Evolutionary conservation across 2,797 vertebrate species (phyloP), one percentile per base, ranked within the genome.

Genomic region (Xiphorhynchus erythropygius): DNA sequence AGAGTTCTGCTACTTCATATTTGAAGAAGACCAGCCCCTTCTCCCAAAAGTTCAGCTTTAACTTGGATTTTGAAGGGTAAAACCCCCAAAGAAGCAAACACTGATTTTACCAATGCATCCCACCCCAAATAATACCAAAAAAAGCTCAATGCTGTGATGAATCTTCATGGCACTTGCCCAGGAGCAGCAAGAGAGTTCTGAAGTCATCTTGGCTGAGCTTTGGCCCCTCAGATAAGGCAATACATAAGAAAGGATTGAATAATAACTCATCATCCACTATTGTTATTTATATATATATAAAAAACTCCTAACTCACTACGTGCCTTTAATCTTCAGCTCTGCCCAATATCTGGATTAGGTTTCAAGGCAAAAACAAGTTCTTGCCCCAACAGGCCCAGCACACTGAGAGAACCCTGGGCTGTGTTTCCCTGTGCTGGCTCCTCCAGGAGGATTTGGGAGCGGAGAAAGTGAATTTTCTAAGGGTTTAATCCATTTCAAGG

Each of bases 371-470:
- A 87, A 87, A 33, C n/a, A 69, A 67, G 35, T n/a, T 79, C 75
- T 57, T 50, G 87, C 22, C 56, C 47, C 44, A 55, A 47, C 42
- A 49, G 50, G 82, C 30, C 46, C 18, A 1, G 46, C 25, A 46
- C 30, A 23, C 28, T 18, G 1, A 0, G 52, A 76, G 59, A 39
- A 55, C 25, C 6, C 63, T 77, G 73, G 6, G 3, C 25, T 25
- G 0, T 2, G 16, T 21, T 55, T n/a, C 49, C 39, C 65, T 13
- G 53, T 4, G 37, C 55, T 5, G 3, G 47, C n/a, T 67, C 65
- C 52, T 47, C 47, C 0, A 0, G 2, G 17, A 81, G 14, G 5
- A 15, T 28, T 6, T 0, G 5, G 46, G 37, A 59, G 18, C 25
- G 21, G 9, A 35, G 69, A 25, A 35, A 30, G 24, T 9, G 19